Evolutionary conservation across 2,113 vertebrate species (phyloP).

Genomic region (Acinonyx jubatus): DNA sequence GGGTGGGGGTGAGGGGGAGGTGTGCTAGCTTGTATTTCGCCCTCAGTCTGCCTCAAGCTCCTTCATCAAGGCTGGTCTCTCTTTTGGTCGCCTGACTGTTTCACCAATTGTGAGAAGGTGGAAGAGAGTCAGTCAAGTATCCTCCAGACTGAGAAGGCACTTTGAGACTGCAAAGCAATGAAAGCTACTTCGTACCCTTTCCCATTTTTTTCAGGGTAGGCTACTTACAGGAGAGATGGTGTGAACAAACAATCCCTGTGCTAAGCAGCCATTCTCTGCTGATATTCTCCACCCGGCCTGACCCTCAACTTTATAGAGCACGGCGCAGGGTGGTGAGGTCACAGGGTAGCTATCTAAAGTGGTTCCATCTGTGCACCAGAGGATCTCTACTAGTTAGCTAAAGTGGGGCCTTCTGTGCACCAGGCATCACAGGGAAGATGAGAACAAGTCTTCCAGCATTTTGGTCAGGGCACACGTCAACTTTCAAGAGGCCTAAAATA

Average conservation of each 20-base stretch:
- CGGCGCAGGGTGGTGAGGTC: neutral
- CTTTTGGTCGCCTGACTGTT: neutral
- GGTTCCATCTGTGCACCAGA: neutral
- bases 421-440: neutral
- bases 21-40: too few species aligned
- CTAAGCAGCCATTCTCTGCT: fast-evolving
- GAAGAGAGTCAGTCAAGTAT: neutral
- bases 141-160: neutral
- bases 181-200: neutral
- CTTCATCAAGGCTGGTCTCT: neutral
- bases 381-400: neutral
- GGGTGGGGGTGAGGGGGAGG: too few species aligned
- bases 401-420: neutral
- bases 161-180: neutral
- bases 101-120: neutral
- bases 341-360: neutral
- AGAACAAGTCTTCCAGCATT: neutral
- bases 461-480: neutral
- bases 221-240: neutral
- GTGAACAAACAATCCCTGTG: too few species aligned
- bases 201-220: neutral
- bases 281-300: neutral
- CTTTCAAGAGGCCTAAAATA: neutral
- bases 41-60: too few species aligned
- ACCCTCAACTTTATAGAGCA: neutral